Conservation (phyloP, 2,797 vertebrate species). For the Mormyrops attenuatus region DNA sequence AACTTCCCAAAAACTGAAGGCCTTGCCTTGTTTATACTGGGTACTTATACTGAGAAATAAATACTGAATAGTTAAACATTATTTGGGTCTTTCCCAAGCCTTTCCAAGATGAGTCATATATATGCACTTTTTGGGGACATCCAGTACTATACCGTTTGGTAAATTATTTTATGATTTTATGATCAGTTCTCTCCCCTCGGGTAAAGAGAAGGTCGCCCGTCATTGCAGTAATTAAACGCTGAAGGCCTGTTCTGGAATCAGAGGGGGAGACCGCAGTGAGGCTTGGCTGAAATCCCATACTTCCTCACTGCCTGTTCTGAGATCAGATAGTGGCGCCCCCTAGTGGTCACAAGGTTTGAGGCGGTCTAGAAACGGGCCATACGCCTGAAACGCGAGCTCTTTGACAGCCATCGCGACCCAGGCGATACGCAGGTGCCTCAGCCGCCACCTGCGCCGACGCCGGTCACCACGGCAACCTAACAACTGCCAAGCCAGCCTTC, state of each 20-base stretch:
- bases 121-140: slow-evolving; percentile 34
- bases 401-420: background rate
- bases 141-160: background rate
- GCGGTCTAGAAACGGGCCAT: background rate
- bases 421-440: slow-evolving; percentile 38
- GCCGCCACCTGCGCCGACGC: slow-evolving; percentile 51
- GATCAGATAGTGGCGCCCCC: background rate
- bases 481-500: slow-evolving; percentile 60
- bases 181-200: background rate
- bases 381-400: background rate
- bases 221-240: background rate
- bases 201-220: background rate
- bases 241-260: background rate
- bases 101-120: slow-evolving; percentile 39
- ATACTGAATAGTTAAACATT: slow-evolving; percentile 64
- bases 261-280: background rate
- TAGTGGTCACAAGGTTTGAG: background rate
- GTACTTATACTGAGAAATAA: slow-evolving; percentile 54
- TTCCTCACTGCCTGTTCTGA: background rate
- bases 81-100: slow-evolving; percentile 1
- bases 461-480: slow-evolving; percentile 49
- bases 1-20: background rate
- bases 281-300: background rate
- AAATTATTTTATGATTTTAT: background rate
- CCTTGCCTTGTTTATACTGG: slow-evolving; percentile 50